Conservation (phyloP, 2,113 vertebrate species). For the Dicerorhinus sumatrensis region DNA sequence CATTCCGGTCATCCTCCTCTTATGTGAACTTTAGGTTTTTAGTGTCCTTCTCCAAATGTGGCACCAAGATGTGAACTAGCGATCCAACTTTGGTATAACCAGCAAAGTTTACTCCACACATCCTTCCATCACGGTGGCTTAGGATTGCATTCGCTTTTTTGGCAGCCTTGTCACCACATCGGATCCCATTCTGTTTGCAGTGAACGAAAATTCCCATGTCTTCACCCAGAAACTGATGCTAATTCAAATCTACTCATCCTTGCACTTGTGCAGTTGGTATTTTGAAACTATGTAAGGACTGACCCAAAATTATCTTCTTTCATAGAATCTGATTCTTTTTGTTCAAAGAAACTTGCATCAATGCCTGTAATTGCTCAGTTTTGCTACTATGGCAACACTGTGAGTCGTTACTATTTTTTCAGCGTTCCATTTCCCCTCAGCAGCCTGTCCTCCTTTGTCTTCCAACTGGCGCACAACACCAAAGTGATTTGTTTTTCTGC, state of each 20-base stretch:
- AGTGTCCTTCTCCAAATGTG: conserved; percentile 41
- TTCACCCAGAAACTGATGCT: conserved; percentile 57
- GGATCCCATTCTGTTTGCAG: conserved; percentile 19
- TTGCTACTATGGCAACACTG: conserved; percentile 69
- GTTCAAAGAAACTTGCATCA: conserved; percentile 66
- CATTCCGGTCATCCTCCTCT: not conserved
- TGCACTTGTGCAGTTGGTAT: conserved; percentile 33
- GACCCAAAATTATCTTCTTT: conserved; percentile 57
- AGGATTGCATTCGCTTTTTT: not conserved
- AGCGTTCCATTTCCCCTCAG: conserved; percentile 51
- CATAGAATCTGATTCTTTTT: conserved; percentile 63
- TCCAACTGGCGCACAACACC: conserved; percentile 3
- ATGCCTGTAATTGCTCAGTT: conserved; percentile 63
- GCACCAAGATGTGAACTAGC: not conserved
- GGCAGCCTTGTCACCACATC: not conserved
- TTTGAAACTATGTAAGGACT: conserved; percentile 60
- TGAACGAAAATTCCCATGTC: conserved; percentile 29
- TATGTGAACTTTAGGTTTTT: not conserved
- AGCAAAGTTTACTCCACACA: not conserved
- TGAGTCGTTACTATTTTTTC: conserved; percentile 59
- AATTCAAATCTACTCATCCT: conserved; percentile 48
- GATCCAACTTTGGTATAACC: not conserved
- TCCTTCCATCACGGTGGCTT: not conserved
- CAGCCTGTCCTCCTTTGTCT: conserved; percentile 19
- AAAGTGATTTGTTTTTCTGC: not conserved